These are phyloP conservation scores for Myotis davidii DNA, from an alignment of 2,113 vertebrate species.

Conservation along the genomic window DNA sequence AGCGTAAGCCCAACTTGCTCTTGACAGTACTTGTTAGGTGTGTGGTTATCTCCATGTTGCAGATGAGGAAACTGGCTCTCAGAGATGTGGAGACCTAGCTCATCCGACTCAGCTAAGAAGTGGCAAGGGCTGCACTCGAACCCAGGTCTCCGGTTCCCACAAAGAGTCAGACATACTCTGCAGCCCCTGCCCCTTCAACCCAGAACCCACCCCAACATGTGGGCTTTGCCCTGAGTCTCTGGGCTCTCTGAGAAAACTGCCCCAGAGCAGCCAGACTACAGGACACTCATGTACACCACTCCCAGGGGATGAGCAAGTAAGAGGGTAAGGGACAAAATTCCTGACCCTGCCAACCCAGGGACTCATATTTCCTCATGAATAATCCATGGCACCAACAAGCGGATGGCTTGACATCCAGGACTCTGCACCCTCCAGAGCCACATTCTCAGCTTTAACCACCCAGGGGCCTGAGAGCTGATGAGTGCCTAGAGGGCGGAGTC, in stretches of 20 bases:
- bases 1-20: not conserved
- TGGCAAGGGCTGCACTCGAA: not conserved
- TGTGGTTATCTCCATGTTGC: not conserved
- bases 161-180: not conserved
- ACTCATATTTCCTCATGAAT: constrained; percentile 72
- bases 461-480: not conserved
- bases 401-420: constrained; percentile 61
- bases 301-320: not conserved
- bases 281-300: not conserved
- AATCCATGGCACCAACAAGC: constrained; percentile 57
- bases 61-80: constrained; percentile 1
- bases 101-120: not conserved
- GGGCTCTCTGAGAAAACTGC: constrained; percentile 18
- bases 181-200: not conserved
- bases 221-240: not conserved
- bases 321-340: constrained; percentile 66
- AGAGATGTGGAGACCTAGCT: not conserved
- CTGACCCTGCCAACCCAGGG: constrained; percentile 55
- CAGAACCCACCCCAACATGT: not conserved
- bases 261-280: not conserved
- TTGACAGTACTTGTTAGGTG: not conserved
- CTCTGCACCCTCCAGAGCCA: not conserved
- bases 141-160: not conserved
- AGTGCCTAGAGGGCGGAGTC: not conserved
- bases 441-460: constrained; percentile 4